Evolutionary conservation across 1,140 invertebrate species (phyloP).

Genomic region (Delia radicum): DNA sequence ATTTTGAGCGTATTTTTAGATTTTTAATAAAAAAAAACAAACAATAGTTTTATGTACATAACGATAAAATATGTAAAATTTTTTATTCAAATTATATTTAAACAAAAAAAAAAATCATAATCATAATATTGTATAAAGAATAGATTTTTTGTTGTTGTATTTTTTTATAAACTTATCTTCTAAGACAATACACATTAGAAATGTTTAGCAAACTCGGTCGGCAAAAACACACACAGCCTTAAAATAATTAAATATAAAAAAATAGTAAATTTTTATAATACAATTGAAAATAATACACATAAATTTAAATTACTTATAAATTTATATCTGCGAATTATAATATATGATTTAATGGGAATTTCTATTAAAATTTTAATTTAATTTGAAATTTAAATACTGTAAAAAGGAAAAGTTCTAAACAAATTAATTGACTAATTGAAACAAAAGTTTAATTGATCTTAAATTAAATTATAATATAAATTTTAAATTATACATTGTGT

Average conservation of each 20-base stretch:
- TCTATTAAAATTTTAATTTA: too few species aligned
- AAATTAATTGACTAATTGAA: too few species aligned
- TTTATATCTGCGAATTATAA: too few species aligned
- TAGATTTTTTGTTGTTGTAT: background rate
- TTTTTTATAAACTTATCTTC: background rate
- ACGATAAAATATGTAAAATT: background rate
- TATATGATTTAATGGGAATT: too few species aligned
- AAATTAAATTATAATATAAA: too few species aligned
- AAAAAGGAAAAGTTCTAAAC: too few species aligned
- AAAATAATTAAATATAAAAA: background rate
- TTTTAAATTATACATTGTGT: too few species aligned
- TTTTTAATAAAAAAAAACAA: background rate
- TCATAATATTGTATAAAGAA: too few species aligned
- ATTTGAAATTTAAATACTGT: too few species aligned
- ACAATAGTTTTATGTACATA: background rate
- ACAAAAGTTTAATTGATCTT: too few species aligned
- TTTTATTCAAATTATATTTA: background rate
- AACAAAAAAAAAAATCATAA: background rate
- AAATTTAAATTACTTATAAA: background rate
- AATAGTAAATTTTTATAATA: background rate
- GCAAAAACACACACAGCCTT: slow-evolving; percentile 3
- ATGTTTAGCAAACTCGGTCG: background rate
- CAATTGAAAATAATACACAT: background rate
- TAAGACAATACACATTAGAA: background rate
- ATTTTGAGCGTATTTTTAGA: too few species aligned